Conservation (phyloP, 2,797 vertebrate genomes). For the Aeoliscus strigatus region DNA sequence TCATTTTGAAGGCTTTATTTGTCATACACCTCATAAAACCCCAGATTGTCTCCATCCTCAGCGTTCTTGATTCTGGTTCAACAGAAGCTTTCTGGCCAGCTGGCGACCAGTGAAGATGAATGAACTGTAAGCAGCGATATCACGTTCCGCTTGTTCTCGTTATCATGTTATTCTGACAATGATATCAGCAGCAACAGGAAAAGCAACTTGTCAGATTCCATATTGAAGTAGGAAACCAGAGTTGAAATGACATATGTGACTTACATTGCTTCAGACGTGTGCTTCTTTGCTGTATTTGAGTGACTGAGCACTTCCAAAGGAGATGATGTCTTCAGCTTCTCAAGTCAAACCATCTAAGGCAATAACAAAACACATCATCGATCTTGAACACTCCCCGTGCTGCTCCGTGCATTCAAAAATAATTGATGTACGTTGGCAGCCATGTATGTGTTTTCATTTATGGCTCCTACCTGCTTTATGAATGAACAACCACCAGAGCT, state of each 20-base stretch:
- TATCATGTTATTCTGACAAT: conserved; percentile 22
- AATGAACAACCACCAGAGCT: conserved; percentile 69
- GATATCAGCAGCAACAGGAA: no score
- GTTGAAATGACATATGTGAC: conserved; percentile 1
- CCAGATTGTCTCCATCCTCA: conserved; percentile 8
- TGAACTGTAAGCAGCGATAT: conserved; percentile 20
- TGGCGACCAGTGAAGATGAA: conserved; percentile 43
- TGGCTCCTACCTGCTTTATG: conserved; percentile 71
- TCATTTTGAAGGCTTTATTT: background rate
- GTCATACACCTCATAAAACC: conserved; percentile 3
- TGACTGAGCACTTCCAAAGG: no score
- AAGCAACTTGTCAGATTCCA: conserved; percentile 14
- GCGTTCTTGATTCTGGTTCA: conserved; percentile 6
- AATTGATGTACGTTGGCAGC: conserved; percentile 57
- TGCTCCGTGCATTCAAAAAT: conserved; percentile 31
- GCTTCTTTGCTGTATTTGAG: no score
- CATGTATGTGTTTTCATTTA: conserved; percentile 69
- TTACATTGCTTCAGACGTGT: background rate
- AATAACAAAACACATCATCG: conserved; percentile 6
- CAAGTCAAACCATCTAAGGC: conserved; percentile 4
- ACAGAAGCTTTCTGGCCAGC: conserved; percentile 35
- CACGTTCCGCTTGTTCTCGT: conserved; percentile 13
- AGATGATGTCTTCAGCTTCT: no score
- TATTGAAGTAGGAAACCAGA: background rate
- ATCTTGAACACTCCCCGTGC: background rate